Percentiles rank a stretch among this genome's conserved stretches.
Evolutionary conservation across 2,888 invertebrate species (phyloP).

Genomic region (Mimumesa dahlbomi): DNA sequence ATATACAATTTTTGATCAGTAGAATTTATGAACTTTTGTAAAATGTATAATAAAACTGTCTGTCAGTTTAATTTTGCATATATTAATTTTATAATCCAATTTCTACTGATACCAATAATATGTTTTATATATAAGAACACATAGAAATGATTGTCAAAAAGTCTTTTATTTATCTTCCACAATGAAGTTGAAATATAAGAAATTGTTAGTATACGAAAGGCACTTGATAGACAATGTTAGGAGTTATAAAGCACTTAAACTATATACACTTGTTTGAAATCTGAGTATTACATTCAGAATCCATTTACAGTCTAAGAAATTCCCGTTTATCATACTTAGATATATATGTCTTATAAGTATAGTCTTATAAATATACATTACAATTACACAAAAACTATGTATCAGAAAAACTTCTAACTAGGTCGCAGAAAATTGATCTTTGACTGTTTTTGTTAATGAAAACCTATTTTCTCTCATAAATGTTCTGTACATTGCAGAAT

Average conservation of each 20-base stretch:
- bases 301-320: slow-evolving; percentile 16
- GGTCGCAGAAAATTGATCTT: not conserved
- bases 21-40: slow-evolving; percentile 25
- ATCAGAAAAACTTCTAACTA: not conserved
- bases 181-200: slow-evolving; percentile 11
- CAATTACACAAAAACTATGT: slow-evolving; percentile 1
- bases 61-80: slow-evolving; percentile 9
- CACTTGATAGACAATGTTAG: slow-evolving; percentile 25
- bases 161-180: slow-evolving; percentile 3
- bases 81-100: not conserved
- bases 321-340: not conserved
- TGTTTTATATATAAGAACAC: too few relatives aligned
- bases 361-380: slow-evolving; percentile 7
- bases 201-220: slow-evolving; percentile 5
- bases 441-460: not conserved
- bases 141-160: not conserved
- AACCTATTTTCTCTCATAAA: slow-evolving; percentile 20
- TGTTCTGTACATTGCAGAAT: slow-evolving; percentile 55
- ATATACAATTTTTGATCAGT: not conserved
- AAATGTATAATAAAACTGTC: slow-evolving; percentile 45
- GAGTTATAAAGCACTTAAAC: slow-evolving; percentile 22
- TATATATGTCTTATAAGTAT: not conserved
- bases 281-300: slow-evolving; percentile 22
- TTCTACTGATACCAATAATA: not conserved
- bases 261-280: slow-evolving; percentile 10